Evolutionary conservation across 1,140 invertebrate species (phyloP), one percentile per base, ranked within the genome.

Genomic region (Leptoteleia sp.): DNA sequence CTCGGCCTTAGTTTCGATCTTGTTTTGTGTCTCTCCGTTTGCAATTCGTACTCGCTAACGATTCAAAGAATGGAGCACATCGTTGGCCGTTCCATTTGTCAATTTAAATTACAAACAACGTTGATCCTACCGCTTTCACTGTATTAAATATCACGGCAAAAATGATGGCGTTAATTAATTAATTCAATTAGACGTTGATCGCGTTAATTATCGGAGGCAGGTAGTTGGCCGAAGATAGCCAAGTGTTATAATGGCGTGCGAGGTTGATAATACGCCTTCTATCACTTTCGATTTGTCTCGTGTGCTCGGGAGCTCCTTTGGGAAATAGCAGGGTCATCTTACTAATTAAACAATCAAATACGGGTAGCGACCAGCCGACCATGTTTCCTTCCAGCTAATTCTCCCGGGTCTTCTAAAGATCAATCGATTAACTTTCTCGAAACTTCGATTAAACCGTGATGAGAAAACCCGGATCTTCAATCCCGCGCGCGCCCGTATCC

Each of bases 331-430:
- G 82, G 87, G 87, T 89, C 87, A 90, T 89, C 87, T 85, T 88
- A 87, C 88, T 90, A 89, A 90, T 89, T 89, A 89, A 90, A 89
- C 88, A 89, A 90, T 90, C 88, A 89, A 89, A 90, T 90, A 88
- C 88, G 88, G 88, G 88, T 75, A 79, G 77, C 80, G 76, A 79
- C 67, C 68, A 76, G 75, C 76, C 83, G 81, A 68, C 79, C 79
- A 71, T 77, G 78, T 76, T 82, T 79, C 65, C 79, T 81, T 81
- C n/a, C 79, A 68, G 59, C 57, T 42, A 75, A 81, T 83, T 82
- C 84, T 87, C 85, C 42, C 59, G 83, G 82, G 82, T 83, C 80
- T 84, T 84, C 76, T 76, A 65, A 81, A 77, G 81, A 87, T 86
- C 83, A 82, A 86, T 85, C 81, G 81, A 88, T 87, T 87, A 85